Evolutionary conservation across 1,140 invertebrate species (phyloP).

Genomic region (Thaumatotibia leucotreta): DNA sequence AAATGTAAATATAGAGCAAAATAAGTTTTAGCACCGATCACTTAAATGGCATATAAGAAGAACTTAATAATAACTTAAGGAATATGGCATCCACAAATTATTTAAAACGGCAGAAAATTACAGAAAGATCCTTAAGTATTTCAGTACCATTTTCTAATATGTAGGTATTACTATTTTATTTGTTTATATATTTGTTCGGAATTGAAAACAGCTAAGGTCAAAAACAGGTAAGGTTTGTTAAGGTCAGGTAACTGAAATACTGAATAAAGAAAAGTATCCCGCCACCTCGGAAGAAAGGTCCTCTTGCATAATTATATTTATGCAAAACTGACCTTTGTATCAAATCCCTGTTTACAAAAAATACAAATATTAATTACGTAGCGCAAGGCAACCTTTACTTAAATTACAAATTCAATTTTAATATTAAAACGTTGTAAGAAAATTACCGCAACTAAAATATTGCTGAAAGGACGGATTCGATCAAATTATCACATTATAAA

Average conservation of each 20-base stretch:
- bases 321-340: neutral
- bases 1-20: conserved; percentile 16
- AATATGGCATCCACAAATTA: conserved; percentile 40
- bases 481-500: conserved; percentile 57
- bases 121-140: neutral
- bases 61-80: conserved; percentile 35
- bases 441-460: neutral
- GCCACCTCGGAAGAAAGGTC: neutral
- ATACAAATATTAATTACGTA: conserved; percentile 27
- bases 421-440: neutral
- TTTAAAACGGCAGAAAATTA: neutral
- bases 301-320: neutral
- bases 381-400: conserved; percentile 34
- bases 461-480: conserved; percentile 40
- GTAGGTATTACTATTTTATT: too few species aligned
- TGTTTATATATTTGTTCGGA: conserved; percentile 1
- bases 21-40: conserved; percentile 41
- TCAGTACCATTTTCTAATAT: neutral
- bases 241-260: neutral
- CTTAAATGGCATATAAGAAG: conserved; percentile 31
- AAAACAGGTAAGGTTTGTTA: too few species aligned
- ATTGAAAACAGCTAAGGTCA: conserved; percentile 1
- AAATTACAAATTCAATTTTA: neutral
- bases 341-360: neutral
- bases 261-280: neutral